Evolutionary conservation across 2,888 invertebrate species (phyloP), one percentile per base, ranked within the genome.

Genomic region (Folsomia manolachei): DNA sequence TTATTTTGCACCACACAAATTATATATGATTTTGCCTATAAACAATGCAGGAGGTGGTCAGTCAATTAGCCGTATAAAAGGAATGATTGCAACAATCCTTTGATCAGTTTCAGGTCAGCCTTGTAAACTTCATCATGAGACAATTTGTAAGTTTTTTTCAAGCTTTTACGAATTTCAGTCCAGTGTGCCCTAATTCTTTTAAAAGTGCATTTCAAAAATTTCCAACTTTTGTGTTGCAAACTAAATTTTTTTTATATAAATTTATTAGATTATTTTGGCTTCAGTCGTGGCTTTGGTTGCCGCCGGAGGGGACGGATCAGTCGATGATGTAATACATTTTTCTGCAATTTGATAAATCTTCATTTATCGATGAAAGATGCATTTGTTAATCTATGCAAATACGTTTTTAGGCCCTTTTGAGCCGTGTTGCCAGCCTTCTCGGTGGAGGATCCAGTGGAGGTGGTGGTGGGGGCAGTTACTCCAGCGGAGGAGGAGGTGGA

Each of bases 251-350:
- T 7, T 21, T 21, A 52, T 63, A 1, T 56, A 4, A 7, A 19
- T 26, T 9, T n/a, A n/a, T n/a, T 52, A 75, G 75, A 51, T 76
- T 61, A 67, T 76, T 64, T 64, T 76, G 25, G 73, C 76, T n/a
- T 60, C 73, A 1, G 63, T 73, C 27, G 64, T 76, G 21, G 76
- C 73, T 14, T 60, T 75, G 4, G 74, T 69, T 25, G 72, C 76
- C 63, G 76, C 76, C 23, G 76, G 76, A 67, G 71, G 75, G 1
- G 60, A 63, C 27, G 73, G 73, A 26, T 72, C 71, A 24, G 76
- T 74, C 2, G 76, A 75, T 64, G 75, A 64, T 27, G 68, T 51
- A 4, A 56, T 72, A 19, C 68, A 72, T 63, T 69, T 71, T n/a
- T n/a, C n/a, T n/a, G n/a, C n/a, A n/a, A n/a, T n/a, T n/a, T n/a